A percentile compares a stretch with the other conserved stretches of the same genome.
phyloP scores from a whole-genome alignment of 2,888 invertebrate species.

The Andrena praecox region DNA sequence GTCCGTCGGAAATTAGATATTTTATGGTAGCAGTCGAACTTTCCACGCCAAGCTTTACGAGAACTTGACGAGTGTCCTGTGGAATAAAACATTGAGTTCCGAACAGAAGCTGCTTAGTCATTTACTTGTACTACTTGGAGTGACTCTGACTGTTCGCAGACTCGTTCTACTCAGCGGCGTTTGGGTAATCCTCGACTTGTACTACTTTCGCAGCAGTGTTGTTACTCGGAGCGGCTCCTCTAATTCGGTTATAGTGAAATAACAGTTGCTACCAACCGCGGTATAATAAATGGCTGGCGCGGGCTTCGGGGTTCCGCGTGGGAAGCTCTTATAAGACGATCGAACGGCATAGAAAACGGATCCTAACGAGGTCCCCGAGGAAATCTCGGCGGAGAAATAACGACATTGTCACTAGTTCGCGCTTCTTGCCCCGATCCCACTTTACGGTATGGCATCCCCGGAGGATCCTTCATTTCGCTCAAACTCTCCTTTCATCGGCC shows the following conservation, averaged over 20 bases:
- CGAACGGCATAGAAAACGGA: constrained; percentile 54
- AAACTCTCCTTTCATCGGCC: constrained; percentile 26
- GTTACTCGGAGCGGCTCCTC: background rate
- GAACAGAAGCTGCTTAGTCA: background rate
- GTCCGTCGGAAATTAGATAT: constrained; percentile 3
- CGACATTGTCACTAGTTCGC: constrained; percentile 64
- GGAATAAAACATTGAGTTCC: background rate
- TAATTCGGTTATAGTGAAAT: background rate
- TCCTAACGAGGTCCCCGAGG: constrained; percentile 71
- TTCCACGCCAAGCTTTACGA: too few relatives aligned
- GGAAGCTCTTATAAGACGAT: constrained; percentile 45
- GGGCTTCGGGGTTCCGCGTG: constrained; percentile 10
- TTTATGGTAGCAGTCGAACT: background rate
- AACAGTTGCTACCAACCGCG: background rate
- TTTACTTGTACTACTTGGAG: background rate
- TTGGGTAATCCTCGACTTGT: background rate
- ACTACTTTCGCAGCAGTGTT: background rate
- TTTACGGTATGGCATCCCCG: constrained; percentile 1
- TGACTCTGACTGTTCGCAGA: background rate
- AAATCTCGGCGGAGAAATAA: constrained; percentile 70
- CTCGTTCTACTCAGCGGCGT: background rate
- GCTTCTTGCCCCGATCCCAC: constrained; percentile 42
- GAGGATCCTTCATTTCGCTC: constrained; percentile 35
- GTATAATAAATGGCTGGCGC: constrained; percentile 23
- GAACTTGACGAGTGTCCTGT: too few relatives aligned